A percentile compares a stretch with the other conserved stretches of the same genome.
Evolutionary conservation across 2,797 vertebrate species (phyloP).

Genomic region (Sebastes steindachneri): DNA sequence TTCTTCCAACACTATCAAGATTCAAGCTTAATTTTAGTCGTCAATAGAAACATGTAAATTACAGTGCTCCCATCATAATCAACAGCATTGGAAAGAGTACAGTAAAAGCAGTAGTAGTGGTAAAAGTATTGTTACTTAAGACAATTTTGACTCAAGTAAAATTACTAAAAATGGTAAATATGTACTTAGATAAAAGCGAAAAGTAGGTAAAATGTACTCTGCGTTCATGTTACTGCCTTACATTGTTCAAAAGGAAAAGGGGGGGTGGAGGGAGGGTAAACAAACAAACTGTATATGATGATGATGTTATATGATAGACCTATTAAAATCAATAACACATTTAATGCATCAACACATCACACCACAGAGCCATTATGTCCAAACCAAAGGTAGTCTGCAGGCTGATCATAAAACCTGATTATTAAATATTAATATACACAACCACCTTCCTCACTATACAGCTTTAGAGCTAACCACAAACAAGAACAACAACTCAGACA

Average conservation of each 20-base stretch:
- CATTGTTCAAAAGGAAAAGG: background rate
- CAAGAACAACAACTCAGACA: background rate
- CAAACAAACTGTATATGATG: background rate
- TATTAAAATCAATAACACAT: background rate
- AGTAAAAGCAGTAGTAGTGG: background rate
- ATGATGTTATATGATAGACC: background rate
- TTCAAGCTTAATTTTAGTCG: background rate
- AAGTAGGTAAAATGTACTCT: background rate
- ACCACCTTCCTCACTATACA: background rate
- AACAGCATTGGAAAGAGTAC: background rate
- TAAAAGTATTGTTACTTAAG: background rate
- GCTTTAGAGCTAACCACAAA: background rate
- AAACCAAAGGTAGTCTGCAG: background rate
- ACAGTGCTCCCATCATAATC: too few species aligned
- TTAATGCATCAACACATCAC: background rate
- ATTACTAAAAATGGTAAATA: background rate
- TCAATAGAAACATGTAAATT: rapidly evolving
- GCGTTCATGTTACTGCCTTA: background rate
- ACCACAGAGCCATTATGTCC: background rate
- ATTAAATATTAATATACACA: background rate
- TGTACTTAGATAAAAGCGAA: background rate
- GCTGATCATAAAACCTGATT: background rate
- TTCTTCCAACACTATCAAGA: background rate
- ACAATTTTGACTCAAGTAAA: background rate
- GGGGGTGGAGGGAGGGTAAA: background rate